Evolutionary conservation across 2,888 invertebrate genomes (phyloP).

Genomic region (Balanococcus diminutus): DNA sequence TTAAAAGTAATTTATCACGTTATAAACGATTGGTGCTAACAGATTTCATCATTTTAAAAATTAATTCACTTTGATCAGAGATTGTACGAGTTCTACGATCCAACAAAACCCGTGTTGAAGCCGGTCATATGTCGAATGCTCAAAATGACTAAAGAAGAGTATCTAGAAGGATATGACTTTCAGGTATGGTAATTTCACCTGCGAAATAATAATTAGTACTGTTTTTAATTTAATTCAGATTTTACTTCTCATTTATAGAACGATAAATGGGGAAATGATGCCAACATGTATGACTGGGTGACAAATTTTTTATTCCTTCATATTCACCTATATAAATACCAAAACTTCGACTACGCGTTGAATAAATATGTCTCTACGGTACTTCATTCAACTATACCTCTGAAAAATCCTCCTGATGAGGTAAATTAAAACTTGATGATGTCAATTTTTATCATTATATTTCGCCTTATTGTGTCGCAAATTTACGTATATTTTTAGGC

Average conservation of each 20-base stretch:
- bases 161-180: constrained; percentile 31
- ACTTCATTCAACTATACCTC: not conserved
- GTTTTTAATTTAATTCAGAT: not conserved
- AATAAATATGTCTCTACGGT: constrained; percentile 11
- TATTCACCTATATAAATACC: constrained; percentile 26
- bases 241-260: not conserved
- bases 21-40: too few relatives aligned
- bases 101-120: constrained; percentile 49
- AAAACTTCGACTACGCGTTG: constrained; percentile 39
- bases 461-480: not conserved
- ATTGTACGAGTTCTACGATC: constrained; percentile 51
- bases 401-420: not conserved
- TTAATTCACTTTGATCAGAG: not conserved
- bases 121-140: constrained; percentile 45
- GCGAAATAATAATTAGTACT: not conserved
- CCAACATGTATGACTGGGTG: constrained; percentile 50
- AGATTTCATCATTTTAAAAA: not conserved
- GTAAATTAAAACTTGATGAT: not conserved
- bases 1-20: constrained; percentile 65
- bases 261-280: constrained; percentile 49
- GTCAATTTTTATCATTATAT: not conserved
- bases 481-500: not conserved
- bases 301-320: constrained; percentile 49
- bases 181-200: not conserved
- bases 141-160: constrained; percentile 37